Evolutionary conservation across 1,140 invertebrate genomes (phyloP), one percentile per base, ranked within the genome.

Genomic region (Oryzaephilus surinamensis): DNA sequence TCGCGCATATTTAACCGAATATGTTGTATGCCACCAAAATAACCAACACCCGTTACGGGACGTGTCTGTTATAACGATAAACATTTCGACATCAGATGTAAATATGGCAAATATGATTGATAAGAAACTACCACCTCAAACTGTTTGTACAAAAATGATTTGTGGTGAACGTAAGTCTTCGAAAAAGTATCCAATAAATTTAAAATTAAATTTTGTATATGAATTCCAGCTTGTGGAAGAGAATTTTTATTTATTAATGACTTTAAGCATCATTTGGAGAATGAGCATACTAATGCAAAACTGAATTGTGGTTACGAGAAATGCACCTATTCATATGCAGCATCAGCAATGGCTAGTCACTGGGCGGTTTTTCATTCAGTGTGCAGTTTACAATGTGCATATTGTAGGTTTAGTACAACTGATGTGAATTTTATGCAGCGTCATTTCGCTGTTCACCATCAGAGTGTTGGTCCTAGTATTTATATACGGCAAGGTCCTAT

Each of bases 21-120:
- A 74, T 44, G 65, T 76, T 1, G 60, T 63, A 23, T 52, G 69
- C 7, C 73, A 76, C 62, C 8, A 30, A 30, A 30, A n/a, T n/a
- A n/a, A n/a, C n/a, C n/a, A 30, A 30, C 8, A 30, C 4, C 4
- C 19, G 8, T 20, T 4, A 20, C 8, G 4, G 19, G 19, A 20
- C 4, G 4, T 4, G 4, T 20, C 4, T 20, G 8, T 5, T 20
- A 20, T 5, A 20, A 5, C 19, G 4, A 20, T 8, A 20, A 20
- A 4, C 19, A 20, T n/a, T n/a, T n/a, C n/a, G n/a, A n/a, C n/a
- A n/a, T n/a, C n/a, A n/a, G n/a, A n/a, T n/a, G n/a, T n/a, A n/a
- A n/a, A n/a, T n/a, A n/a, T n/a, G n/a, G n/a, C n/a, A n/a, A n/a
- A n/a, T n/a, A n/a, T n/a, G n/a, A n/a, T n/a, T n/a, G n/a, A n/a